Evolutionary conservation across 2,888 invertebrate genomes (phyloP).

Genomic region (Cancer borealis): DNA sequence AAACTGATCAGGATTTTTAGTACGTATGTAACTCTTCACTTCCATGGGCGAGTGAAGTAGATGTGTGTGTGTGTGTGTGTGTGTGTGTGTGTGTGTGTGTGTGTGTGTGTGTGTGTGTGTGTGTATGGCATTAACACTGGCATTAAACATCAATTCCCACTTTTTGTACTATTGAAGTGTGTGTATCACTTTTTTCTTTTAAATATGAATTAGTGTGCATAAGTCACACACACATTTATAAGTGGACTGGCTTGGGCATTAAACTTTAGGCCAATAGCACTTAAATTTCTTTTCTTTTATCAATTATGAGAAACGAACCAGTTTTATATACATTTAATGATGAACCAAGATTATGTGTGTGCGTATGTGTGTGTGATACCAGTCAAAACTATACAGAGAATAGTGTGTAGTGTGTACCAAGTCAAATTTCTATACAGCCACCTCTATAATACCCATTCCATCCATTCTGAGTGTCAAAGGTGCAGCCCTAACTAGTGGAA

Average conservation of each 20-base stretch:
- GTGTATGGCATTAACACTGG: not conserved
- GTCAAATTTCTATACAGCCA: not conserved
- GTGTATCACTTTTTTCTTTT: not conserved
- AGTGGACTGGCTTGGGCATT: slow-evolving; percentile 4
- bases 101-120: not conserved
- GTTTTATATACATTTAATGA: not conserved
- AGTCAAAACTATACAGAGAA: not conserved
- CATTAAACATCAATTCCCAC: not conserved
- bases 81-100: not conserved
- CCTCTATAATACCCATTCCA: not conserved
- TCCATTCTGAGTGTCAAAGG: not conserved
- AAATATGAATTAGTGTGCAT: not conserved
- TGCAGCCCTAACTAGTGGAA: not conserved
- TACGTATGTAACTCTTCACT: no score
- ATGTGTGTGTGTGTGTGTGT: not conserved
- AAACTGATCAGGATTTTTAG: not conserved
- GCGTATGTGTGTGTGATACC: slow-evolving; percentile 3
- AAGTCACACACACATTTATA: not conserved
- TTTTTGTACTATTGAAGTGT: not conserved
- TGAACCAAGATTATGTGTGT: not conserved
- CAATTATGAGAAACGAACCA: not conserved
- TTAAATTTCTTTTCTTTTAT: not conserved
- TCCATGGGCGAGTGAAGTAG: not conserved
- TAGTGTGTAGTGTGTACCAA: not conserved
- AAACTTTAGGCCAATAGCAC: not conserved